Evolutionary conservation across 1,140 invertebrate genomes (phyloP).

Genomic region (Nasonia vitripennis): DNA sequence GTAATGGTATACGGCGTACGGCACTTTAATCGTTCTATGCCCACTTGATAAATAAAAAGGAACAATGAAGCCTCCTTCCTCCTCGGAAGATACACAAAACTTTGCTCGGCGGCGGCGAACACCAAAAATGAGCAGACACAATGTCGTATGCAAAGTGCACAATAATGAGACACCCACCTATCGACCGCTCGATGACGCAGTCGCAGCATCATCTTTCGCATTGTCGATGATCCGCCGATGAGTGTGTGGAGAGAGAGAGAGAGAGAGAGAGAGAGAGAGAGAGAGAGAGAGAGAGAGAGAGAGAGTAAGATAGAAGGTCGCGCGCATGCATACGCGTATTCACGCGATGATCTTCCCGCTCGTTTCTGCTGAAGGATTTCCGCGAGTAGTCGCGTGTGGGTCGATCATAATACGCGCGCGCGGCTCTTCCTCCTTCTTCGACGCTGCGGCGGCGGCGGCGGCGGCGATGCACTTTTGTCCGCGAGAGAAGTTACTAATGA

Average conservation of each 20-base stretch:
- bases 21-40: background rate
- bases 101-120: background rate
- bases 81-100: background rate
- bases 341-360: background rate
- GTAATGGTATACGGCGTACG: background rate
- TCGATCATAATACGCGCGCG: constrained; percentile 27
- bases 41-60: constrained; percentile 8
- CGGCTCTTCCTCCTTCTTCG: constrained; percentile 12
- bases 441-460: background rate
- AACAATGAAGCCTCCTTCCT: constrained; percentile 41
- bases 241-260: constrained; percentile 8
- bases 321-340: background rate
- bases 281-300: background rate
- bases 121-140: constrained; percentile 40
- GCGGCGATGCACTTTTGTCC: constrained; percentile 21
- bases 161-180: constrained; percentile 43
- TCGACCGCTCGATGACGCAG: constrained; percentile 32
- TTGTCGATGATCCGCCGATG: constrained; percentile 30
- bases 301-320: constrained; percentile 13
- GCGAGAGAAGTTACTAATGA: constrained; percentile 40
- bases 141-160: constrained; percentile 53
- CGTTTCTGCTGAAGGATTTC: constrained; percentile 42
- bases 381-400: constrained; percentile 41
- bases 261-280: background rate
- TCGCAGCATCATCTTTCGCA: constrained; percentile 16